A percentile compares a stretch with the other conserved stretches of the same genome.
Conservation (phyloP, 2,113 vertebrate genomes). For the Falcunculus frontatus region DNA sequence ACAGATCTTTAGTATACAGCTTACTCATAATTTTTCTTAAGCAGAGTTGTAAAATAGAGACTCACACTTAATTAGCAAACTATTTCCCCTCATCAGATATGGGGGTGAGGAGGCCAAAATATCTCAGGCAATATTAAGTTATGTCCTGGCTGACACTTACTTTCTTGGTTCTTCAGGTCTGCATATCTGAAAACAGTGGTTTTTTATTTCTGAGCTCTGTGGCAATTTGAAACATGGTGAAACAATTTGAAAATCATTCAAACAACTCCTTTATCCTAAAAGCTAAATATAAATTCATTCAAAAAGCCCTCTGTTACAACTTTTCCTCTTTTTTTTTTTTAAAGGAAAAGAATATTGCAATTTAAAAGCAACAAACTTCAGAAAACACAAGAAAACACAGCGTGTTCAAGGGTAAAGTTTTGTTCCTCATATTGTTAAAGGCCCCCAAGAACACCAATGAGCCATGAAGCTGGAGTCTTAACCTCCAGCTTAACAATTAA, state of each 20-base stretch:
- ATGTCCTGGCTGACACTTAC: neutral
- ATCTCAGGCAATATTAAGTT: neutral
- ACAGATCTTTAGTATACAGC: neutral
- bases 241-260: neutral
- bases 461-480: neutral
- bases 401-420: neutral
- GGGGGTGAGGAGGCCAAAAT: neutral
- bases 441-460: neutral
- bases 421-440: neutral
- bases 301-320: neutral
- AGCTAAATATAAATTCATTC: neutral
- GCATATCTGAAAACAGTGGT: neutral
- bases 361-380: neutral
- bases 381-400: neutral
- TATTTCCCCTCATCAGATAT: neutral
- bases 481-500: slow-evolving; percentile 19
- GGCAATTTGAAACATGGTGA: neutral
- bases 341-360: neutral
- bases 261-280: neutral
- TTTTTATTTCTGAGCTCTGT: neutral
- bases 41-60: neutral
- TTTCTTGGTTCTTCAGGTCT: neutral
- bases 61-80: neutral
- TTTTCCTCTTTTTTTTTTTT: neutral
- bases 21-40: neutral